Percentiles rank a stretch among this genome's conserved stretches.
These are phyloP conservation scores for Limosa lapponica DNA, from an alignment of 2,797 vertebrate genomes.

Conservation along the genomic window DNA sequence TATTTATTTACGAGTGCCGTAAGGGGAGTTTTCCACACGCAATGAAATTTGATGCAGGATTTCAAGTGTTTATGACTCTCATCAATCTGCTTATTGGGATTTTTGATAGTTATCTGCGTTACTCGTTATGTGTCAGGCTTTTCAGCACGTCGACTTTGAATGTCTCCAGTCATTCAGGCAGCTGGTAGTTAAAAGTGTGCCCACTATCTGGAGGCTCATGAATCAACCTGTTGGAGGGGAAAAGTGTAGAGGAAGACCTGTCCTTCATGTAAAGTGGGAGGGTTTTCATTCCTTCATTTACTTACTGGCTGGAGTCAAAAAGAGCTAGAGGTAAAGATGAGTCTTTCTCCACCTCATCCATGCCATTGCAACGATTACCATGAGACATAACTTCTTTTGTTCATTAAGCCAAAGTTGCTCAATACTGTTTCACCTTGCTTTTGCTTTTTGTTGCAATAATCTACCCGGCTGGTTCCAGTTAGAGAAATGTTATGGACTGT, in stretches of 20 bases:
- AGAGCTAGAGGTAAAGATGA: background rate
- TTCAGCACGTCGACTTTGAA: background rate
- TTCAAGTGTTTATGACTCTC: background rate
- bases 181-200: background rate
- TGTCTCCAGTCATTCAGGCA: background rate
- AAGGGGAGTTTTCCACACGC: background rate
- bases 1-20: background rate
- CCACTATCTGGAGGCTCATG: background rate
- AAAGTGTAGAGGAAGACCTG: background rate
- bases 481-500: background rate
- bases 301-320: background rate
- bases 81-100: background rate
- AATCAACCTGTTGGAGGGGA: background rate
- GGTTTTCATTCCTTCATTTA: background rate
- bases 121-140: background rate
- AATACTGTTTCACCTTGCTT: background rate
- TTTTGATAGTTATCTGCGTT: background rate
- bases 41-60: background rate
- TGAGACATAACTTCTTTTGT: background rate
- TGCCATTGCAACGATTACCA: background rate
- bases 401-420: slow-evolving; percentile 63
- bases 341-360: background rate
- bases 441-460: background rate
- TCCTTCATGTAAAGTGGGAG: background rate
- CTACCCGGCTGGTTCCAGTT: background rate